A percentile compares a stretch with the other conserved stretches of the same genome.
Conservation (phyloP, 1,140 invertebrate species). For the Adoxophyes honmai region DNA sequence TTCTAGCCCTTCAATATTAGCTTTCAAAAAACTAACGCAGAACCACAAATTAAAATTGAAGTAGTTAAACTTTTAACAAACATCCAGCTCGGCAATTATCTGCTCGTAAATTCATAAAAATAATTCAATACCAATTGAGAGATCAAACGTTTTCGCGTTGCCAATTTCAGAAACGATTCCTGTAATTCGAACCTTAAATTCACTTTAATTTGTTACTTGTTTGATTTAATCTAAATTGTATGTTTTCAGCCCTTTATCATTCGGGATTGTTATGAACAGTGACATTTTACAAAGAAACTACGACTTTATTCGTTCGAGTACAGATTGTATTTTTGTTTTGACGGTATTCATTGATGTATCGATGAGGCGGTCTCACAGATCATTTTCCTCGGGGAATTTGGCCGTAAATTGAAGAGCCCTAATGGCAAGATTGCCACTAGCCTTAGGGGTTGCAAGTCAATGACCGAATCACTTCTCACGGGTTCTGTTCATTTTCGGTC, state of each 20-base stretch:
- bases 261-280: slow-evolving; percentile 18
- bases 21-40: neutral
- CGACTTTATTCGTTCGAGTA: slow-evolving; percentile 16
- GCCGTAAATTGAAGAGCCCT: slow-evolving; percentile 54
- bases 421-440: slow-evolving; percentile 50
- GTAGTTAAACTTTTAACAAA: slow-evolving; percentile 44
- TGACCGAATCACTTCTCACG: slow-evolving; percentile 34
- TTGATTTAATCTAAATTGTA: slow-evolving; percentile 28
- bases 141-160: slow-evolving; percentile 44
- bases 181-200: slow-evolving; percentile 31
- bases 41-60: slow-evolving; percentile 25
- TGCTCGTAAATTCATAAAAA: slow-evolving; percentile 49
- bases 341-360: slow-evolving; percentile 22
- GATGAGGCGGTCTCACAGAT: slow-evolving; percentile 60
- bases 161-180: neutral
- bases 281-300: slow-evolving; percentile 20
- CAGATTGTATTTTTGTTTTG: slow-evolving; percentile 17
- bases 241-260: slow-evolving; percentile 37
- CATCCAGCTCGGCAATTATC: slow-evolving; percentile 40
- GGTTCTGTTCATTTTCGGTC: slow-evolving; percentile 16
- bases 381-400: slow-evolving; percentile 44
- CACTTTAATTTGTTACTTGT: slow-evolving; percentile 20
- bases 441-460: slow-evolving; percentile 45
- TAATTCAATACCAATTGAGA: slow-evolving; percentile 56
- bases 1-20: neutral